These are phyloP conservation scores for Willowsia nigromaculata DNA, from an alignment of 2,888 invertebrate genomes.

Conservation along the genomic window DNA sequence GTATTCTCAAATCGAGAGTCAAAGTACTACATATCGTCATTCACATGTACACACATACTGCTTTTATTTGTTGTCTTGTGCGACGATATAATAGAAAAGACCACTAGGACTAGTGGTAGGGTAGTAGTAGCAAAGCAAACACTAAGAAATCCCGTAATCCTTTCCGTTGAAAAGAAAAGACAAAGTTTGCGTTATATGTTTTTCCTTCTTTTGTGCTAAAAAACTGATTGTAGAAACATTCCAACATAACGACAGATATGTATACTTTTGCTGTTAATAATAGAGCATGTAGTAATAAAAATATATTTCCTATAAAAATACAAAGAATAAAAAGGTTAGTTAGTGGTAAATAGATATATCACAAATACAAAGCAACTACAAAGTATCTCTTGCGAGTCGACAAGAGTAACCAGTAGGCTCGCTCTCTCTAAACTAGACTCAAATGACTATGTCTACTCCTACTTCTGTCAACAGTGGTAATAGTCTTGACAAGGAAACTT, in stretches of 20 bases:
- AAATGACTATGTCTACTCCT: conserved; percentile 21
- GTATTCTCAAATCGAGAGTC: background rate
- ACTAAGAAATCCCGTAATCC: conserved; percentile 55
- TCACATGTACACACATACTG: background rate
- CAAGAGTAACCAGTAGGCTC: background rate
- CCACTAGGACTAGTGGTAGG: background rate
- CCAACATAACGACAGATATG: background rate
- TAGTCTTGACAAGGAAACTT: conserved; percentile 68
- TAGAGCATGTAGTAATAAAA: background rate
- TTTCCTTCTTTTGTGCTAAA: conserved; percentile 29
- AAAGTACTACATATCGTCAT: background rate
- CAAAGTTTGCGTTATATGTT: conserved; percentile 39
- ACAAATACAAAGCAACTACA: background rate
- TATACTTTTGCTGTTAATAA: background rate
- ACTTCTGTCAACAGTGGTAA: conserved; percentile 67
- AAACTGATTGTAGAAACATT: conserved; percentile 42
- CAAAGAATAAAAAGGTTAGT: conserved; percentile 33
- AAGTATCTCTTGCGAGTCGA: background rate
- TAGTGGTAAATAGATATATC: background rate
- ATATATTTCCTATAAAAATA: conserved; percentile 19
- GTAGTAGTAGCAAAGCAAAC: conserved; percentile 17
- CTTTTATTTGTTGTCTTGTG: background rate
- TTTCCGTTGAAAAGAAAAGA: conserved; percentile 24
- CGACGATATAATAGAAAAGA: background rate
- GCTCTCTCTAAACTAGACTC: background rate